Evolutionary conservation across 2,113 vertebrate species (phyloP), one percentile per base, ranked within the genome.

Genomic region (Paramormyrops kingsleyae): DNA sequence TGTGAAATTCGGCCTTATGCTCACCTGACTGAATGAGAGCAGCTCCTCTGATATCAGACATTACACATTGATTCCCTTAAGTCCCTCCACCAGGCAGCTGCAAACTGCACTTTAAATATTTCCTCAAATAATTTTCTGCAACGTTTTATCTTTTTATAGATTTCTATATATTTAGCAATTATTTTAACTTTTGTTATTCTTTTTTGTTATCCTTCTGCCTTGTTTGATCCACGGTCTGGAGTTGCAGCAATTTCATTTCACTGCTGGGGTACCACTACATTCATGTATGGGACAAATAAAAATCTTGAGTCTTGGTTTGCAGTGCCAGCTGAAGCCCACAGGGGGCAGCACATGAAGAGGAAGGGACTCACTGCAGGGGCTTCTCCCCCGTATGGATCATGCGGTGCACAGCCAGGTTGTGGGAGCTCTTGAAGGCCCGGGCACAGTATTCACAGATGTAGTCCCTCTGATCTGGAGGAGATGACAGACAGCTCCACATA

Each of bases 371-470:
- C 98, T 99, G 98, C 83, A 99, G 95, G 2, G 98, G 98, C 92
- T 99, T 99, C 94, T 99, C 98, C 95, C 98, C 98, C 0, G 98
- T 99, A 92, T 99, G 98, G 93, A 99, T 99, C 98, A 99, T 99
- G 12, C 98, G 96, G 92, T 99, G 98, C 90, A 99, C 98, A 0
- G 98, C 98, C 95, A 99, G 94, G 92, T 99, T 99, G 92, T 99
- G 98, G 88, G 98, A 99, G 91, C 98, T 99, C 96, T 99, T 99
- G 93, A 99, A 99, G 31, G 98, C 98, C 53, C 98, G 97, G 92
- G 98, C 98, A 46, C 98, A 99, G 91, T 99, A 99, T 94, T 99
- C 98, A 91, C 98, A 99, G 93, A 99, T 99, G 94, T 99, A 99
- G 94, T 99, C 98, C 90, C 98, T 96, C 94, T 99, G 98, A 96